Percentiles rank a stretch among this genome's conserved stretches.
Evolutionary conservation across 2,888 invertebrate species (phyloP).

Genomic region (Allacma fusca): DNA sequence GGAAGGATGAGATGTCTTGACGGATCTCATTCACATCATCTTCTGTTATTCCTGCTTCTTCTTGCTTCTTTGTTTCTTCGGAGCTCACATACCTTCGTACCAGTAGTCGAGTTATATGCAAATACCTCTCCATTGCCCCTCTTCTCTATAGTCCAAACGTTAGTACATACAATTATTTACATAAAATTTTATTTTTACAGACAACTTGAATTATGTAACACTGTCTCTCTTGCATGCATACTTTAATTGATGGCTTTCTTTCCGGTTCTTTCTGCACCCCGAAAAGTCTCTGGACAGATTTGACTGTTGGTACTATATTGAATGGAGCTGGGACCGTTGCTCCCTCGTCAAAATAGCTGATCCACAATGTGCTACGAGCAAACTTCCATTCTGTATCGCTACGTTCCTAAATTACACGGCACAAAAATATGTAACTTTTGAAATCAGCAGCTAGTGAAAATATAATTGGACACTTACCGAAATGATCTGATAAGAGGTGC

Average conservation of each 20-base stretch:
- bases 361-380: conserved; percentile 91
- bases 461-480: too few relatives aligned
- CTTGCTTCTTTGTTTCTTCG: conserved; percentile 81
- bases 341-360: conserved; percentile 93
- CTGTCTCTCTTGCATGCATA: conserved; percentile 63
- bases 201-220: too few relatives aligned
- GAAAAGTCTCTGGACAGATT: conserved; percentile 70
- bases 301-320: conserved; percentile 89
- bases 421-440: background rate
- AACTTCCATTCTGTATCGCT: conserved; percentile 98
- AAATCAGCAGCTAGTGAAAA: too few relatives aligned
- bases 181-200: background rate
- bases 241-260: conserved; percentile 72
- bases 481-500: conserved; percentile 97
- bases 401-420: conserved; percentile 74
- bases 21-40: conserved; percentile 98
- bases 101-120: conserved; percentile 85
- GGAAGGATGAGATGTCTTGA: conserved; percentile 93
- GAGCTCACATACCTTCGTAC: conserved; percentile 90
- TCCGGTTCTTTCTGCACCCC: conserved; percentile 66
- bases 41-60: conserved; percentile 91
- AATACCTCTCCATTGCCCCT: conserved; percentile 69
- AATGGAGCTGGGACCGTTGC: conserved; percentile 92
- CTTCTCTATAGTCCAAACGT: conserved; percentile 51
- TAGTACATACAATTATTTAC: too few relatives aligned